These are phyloP conservation scores for Laodelphax striatellus DNA, from an alignment of 1,140 invertebrate species.

Conservation along the genomic window DNA sequence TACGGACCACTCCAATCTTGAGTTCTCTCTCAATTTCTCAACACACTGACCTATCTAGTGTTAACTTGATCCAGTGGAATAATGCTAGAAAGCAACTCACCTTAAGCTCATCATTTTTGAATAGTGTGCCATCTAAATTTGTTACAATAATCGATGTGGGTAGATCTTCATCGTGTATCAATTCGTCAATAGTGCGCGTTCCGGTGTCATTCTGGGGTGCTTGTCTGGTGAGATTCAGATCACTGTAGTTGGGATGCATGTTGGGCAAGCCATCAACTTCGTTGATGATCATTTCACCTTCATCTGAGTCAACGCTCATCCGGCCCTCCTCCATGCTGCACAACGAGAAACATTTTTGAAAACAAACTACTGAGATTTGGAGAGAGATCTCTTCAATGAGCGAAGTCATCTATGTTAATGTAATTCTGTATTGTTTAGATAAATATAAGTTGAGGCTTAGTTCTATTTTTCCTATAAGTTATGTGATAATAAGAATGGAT, in stretches of 20 bases:
- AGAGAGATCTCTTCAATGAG: no score
- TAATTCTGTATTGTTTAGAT: no score
- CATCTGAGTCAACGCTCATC: conserved; percentile 24
- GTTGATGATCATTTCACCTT: conserved; percentile 50
- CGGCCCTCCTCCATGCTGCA: conserved; percentile 19
- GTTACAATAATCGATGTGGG: conserved; percentile 83
- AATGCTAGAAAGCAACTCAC: conserved; percentile 25
- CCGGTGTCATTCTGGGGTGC: conserved; percentile 28
- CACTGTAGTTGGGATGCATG: conserved; percentile 53
- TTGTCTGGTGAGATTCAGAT: conserved; percentile 33
- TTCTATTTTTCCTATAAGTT: no score
- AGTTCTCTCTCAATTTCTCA: no score
- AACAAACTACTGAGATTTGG: no score
- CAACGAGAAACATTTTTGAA: no score
- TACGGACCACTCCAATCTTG: no score
- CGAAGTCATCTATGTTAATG: no score
- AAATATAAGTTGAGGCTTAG: no score
- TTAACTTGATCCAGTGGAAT: no score
- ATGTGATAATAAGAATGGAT: no score
- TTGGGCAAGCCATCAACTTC: conserved; percentile 70
- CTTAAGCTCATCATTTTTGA: conserved; percentile 53
- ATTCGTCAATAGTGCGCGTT: conserved; percentile 41
- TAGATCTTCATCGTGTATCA: conserved; percentile 60
- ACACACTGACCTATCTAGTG: no score
- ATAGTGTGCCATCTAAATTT: conserved; percentile 70